phyloP scores from a whole-genome alignment of 2,888 invertebrate species.

The Caenorhabditis sp. region DNA sequence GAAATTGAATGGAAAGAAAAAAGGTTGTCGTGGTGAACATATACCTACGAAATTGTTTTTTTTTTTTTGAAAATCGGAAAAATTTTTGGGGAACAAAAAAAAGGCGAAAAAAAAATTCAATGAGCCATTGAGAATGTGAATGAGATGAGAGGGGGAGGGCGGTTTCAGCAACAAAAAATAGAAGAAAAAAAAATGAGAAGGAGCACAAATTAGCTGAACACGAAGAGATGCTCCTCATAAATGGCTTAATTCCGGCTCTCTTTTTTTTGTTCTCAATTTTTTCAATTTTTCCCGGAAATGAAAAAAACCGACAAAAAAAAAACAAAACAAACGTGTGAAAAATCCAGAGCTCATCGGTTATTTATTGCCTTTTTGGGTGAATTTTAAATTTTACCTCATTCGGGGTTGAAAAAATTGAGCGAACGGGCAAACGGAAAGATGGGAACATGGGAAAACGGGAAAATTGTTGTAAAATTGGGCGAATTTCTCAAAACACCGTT shows the following conservation, averaged over 20 bases:
- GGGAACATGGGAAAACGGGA: too few relatives aligned
- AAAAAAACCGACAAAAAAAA: too few relatives aligned
- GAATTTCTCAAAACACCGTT: too few relatives aligned
- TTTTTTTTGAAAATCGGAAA: slow-evolving; percentile 1
- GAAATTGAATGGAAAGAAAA: not conserved
- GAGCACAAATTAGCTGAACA: not conserved
- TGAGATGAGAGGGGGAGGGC: not conserved
- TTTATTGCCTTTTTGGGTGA: too few relatives aligned
- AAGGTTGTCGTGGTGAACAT: not conserved
- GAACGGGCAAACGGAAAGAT: too few relatives aligned
- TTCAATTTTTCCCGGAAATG: too few relatives aligned
- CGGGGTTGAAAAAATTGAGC: too few relatives aligned
- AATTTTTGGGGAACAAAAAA: not conserved
- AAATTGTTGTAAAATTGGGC: too few relatives aligned
- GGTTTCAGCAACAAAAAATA: not conserved
- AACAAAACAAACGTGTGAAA: too few relatives aligned
- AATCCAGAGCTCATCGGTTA: too few relatives aligned
- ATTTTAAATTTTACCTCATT: too few relatives aligned
- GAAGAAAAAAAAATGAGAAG: not conserved
- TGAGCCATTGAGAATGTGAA: slow-evolving; percentile 1
- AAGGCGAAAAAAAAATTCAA: not conserved
- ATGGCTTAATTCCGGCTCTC: not conserved
- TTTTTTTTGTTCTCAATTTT: too few relatives aligned
- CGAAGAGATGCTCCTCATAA: not conserved
- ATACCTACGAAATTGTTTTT: not conserved